Conservation (phyloP, 2,797 vertebrate genomes). For the Menidia menidia region DNA sequence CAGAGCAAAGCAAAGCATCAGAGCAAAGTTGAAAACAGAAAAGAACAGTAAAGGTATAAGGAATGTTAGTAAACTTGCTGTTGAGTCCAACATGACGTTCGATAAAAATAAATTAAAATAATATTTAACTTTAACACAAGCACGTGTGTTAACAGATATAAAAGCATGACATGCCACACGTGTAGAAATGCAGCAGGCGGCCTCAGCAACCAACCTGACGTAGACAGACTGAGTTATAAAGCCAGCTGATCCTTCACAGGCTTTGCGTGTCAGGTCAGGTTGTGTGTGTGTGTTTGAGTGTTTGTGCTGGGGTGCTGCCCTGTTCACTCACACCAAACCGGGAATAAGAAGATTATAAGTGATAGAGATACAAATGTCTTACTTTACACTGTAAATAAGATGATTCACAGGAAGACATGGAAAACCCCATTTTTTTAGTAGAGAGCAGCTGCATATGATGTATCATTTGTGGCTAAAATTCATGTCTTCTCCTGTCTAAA, state of each 20-base stretch:
- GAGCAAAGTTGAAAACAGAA: constrained; percentile 17
- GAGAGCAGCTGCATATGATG: neutral
- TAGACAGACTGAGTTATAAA: constrained; percentile 37
- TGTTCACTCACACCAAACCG: neutral
- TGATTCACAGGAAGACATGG: constrained; percentile 27
- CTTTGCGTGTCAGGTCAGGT: constrained; percentile 49
- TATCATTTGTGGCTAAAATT: constrained; percentile 23
- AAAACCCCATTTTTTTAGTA: neutral
- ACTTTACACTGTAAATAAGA: constrained; percentile 23
- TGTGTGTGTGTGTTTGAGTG: constrained; percentile 23
- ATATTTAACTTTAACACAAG: neutral
- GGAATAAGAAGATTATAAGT: constrained; percentile 7
- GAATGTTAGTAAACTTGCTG: neutral
- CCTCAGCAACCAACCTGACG: constrained; percentile 16
- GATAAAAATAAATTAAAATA: constrained; percentile 19
- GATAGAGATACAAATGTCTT: constrained; percentile 19
- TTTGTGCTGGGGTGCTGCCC: neutral
- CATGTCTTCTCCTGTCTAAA: constrained; percentile 21
- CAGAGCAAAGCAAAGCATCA: neutral
- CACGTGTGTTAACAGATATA: constrained; percentile 16
- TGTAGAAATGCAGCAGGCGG: constrained; percentile 27
- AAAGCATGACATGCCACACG: constrained; percentile 33
- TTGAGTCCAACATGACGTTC: constrained; percentile 24
- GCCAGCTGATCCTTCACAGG: constrained; percentile 50
- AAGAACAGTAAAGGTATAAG: constrained; percentile 6